These are phyloP conservation scores for Cyprinodon brontotheroides DNA, from an alignment of 2,113 vertebrate species.

Conservation along the genomic window DNA sequence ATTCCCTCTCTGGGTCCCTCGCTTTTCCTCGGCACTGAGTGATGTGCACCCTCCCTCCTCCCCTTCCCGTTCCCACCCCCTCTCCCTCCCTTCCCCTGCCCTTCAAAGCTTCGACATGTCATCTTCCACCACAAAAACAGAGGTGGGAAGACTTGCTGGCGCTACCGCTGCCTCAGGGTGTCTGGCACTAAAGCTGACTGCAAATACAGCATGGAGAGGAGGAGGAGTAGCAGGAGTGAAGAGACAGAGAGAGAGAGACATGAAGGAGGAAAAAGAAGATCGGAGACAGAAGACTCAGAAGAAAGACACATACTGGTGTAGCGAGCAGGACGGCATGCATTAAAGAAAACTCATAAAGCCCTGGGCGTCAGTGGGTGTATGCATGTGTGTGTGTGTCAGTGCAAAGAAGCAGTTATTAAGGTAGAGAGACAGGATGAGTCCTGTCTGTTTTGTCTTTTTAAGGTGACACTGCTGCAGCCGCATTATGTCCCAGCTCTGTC, in stretches of 20 bases:
- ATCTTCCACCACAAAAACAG: conserved; percentile 88
- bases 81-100: conserved; percentile 75
- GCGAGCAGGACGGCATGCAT: conserved; percentile 61
- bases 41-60: conserved; percentile 80
- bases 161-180: conserved; percentile 87
- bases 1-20: conserved; percentile 73
- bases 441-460: conserved; percentile 49
- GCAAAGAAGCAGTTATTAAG: conserved; percentile 71
- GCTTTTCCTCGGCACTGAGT: conserved; percentile 74
- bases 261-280: conserved; percentile 52
- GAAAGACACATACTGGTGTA: conserved; percentile 35
- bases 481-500: conserved; percentile 30
- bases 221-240: conserved; percentile 52
- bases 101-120: conserved; percentile 87
- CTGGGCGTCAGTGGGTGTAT: conserved; percentile 72
- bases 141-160: conserved; percentile 88
- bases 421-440: conserved; percentile 58
- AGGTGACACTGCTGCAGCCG: conserved; percentile 52
- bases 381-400: conserved; percentile 35
- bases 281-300: conserved; percentile 58
- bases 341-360: conserved; percentile 73
- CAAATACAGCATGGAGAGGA: conserved; percentile 81
- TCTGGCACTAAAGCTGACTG: conserved; percentile 86
- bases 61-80: conserved; percentile 66
- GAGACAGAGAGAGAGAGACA: conserved; percentile 34